Conservation (phyloP, 2,797 vertebrate species). For the Arvicola amphibius region DNA sequence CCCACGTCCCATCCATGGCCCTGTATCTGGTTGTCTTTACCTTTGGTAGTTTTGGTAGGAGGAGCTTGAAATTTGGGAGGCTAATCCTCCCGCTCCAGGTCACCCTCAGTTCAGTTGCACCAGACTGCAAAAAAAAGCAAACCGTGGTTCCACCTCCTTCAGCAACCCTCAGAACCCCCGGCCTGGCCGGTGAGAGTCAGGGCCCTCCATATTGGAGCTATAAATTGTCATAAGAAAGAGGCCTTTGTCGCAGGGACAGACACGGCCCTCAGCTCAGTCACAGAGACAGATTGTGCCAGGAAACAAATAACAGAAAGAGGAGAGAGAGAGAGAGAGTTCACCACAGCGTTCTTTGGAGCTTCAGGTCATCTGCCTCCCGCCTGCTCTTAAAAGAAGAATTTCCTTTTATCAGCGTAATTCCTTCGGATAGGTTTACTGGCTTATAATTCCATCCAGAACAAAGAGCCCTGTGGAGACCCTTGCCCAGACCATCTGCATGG, state of each 20-base stretch:
- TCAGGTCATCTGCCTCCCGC: conserved; percentile 85
- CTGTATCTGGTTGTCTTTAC: rapidly evolving
- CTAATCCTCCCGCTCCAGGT: neutral
- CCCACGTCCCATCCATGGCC: rapidly evolving
- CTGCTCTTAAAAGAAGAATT: conserved; percentile 69
- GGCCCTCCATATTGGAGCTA: conserved; percentile 83
- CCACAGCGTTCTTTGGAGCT: conserved; percentile 88
- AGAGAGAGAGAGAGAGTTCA: conserved; percentile 73
- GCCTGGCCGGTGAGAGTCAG: conserved; percentile 20
- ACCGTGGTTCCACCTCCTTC: neutral
- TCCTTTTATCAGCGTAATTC: conserved; percentile 66
- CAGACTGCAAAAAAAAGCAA: neutral
- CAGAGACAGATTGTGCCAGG: conserved; percentile 89
- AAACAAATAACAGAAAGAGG: conserved; percentile 82
- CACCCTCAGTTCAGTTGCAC: neutral
- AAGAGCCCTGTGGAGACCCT: neutral
- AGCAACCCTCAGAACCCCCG: neutral
- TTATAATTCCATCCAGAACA: conserved; percentile 79
- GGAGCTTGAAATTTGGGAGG: neutral
- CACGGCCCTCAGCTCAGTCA: conserved; percentile 89
- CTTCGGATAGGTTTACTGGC: conserved; percentile 81
- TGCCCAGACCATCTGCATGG: neutral
- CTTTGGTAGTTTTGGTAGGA: neutral
- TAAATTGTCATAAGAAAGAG: conserved; percentile 90
- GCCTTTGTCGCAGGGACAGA: conserved; percentile 89